phyloP scores from a whole-genome alignment of 2,888 invertebrate species.

The Yponomeuta sedellus region DNA sequence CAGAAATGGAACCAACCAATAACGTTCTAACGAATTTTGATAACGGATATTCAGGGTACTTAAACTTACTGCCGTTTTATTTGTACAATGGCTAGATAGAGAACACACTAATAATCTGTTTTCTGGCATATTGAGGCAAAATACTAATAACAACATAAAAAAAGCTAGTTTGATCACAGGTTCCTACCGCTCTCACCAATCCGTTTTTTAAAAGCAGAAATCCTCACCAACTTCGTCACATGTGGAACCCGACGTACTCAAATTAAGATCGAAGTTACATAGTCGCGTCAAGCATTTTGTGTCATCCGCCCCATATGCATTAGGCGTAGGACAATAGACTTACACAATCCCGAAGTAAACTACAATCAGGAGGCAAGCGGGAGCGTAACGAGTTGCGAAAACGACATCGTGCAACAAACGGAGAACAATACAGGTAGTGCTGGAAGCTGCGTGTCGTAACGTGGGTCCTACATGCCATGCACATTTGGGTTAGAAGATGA shows the following conservation, averaged over 20 bases:
- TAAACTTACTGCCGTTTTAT: too few relatives aligned
- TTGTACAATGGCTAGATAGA: too few relatives aligned
- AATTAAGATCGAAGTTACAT: neutral
- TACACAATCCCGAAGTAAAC: neutral
- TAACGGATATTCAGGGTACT: too few relatives aligned
- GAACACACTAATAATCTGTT: too few relatives aligned
- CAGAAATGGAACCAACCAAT: too few relatives aligned
- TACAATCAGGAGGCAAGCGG: neutral
- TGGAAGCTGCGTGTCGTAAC: neutral
- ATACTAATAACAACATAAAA: too few relatives aligned
- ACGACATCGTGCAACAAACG: conserved; percentile 9
- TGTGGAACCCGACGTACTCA: neutral
- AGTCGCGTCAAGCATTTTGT: neutral
- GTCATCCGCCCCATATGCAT: neutral
- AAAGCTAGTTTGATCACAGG: too few relatives aligned
- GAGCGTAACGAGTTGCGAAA: neutral
- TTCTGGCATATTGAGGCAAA: too few relatives aligned
- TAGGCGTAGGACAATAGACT: neutral
- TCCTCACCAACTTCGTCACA: neutral
- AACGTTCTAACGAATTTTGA: too few relatives aligned
- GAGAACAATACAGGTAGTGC: conserved; percentile 30
- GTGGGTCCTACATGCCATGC: neutral
- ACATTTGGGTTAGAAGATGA: neutral
- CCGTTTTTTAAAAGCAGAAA: neutral
- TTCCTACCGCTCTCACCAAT: too few relatives aligned